These are phyloP conservation scores for Serranus cabrilla DNA, from an alignment of 2,797 vertebrate species.

Conservation along the genomic window DNA sequence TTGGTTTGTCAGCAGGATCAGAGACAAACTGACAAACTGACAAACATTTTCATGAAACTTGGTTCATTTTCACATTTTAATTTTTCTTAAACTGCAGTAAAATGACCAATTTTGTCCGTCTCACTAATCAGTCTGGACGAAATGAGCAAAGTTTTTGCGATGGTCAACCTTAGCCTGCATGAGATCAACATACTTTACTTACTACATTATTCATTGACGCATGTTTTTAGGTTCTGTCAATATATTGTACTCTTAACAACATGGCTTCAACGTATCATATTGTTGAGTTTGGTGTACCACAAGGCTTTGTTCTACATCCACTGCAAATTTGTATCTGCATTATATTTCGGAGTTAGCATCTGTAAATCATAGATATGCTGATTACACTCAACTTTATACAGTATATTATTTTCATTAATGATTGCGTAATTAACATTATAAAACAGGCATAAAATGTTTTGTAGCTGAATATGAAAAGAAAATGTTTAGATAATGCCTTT, in stretches of 20 bases:
- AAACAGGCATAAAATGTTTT: not conserved
- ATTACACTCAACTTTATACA: slow-evolving; percentile 1
- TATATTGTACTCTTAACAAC: not conserved
- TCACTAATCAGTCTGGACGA: not conserved
- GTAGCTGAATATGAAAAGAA: not conserved
- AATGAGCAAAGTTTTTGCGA: not conserved
- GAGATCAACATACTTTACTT: not conserved
- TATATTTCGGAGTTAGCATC: not conserved
- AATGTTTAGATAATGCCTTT: not conserved
- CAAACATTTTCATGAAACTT: no score
- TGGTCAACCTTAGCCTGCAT: not conserved
- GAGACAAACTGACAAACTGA: no score
- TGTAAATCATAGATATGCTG: slow-evolving; percentile 3
- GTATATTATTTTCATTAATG: not conserved
- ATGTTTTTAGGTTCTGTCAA: not conserved
- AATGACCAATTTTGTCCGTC: not conserved
- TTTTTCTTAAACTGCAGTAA: not conserved
- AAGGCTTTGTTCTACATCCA: not conserved
- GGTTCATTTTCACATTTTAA: no score
- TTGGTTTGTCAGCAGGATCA: no score
- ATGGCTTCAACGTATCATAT: not conserved
- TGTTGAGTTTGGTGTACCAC: not conserved
- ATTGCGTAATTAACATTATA: not conserved
- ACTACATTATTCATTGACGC: not conserved
- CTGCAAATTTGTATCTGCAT: not conserved